phyloP scores from a whole-genome alignment of 2,113 vertebrate genomes.

The Zosterops lateralis region DNA sequence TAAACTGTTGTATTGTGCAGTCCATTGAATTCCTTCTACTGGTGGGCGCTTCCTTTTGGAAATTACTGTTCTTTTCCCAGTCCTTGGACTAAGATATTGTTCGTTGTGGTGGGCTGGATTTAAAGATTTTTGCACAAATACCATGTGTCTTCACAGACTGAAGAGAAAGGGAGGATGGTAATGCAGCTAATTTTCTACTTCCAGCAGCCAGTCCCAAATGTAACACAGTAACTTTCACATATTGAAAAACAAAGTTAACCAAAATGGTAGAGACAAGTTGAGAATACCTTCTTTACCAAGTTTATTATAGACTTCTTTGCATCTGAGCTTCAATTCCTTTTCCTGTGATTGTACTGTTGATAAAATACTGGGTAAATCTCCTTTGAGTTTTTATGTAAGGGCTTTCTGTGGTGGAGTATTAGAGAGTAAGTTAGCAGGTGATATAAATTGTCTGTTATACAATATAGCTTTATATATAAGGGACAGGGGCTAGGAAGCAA shows the following conservation, averaged over 20 bases:
- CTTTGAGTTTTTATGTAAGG: neutral
- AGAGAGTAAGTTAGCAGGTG: neutral
- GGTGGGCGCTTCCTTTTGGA: neutral
- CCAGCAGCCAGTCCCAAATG: neutral
- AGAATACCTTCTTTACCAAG: neutral
- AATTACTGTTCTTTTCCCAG: neutral
- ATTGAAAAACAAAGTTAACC: neutral
- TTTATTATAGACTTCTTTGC: neutral
- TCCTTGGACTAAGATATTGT: neutral
- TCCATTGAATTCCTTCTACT: neutral
- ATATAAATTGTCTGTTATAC: neutral
- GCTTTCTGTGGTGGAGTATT: neutral
- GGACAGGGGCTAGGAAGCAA: neutral
- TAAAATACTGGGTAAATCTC: neutral
- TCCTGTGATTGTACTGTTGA: neutral
- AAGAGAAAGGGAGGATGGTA: neutral
- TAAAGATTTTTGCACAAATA: neutral
- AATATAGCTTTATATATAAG: neutral
- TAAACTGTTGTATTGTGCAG: neutral
- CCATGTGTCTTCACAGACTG: neutral
- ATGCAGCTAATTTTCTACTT: neutral
- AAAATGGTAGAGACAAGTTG: neutral
- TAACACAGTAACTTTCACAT: neutral
- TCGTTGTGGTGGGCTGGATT: neutral
- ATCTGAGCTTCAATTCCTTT: neutral